Conservation (phyloP, 1,140 invertebrate genomes). For the Meloidogyne floridensis region DNA sequence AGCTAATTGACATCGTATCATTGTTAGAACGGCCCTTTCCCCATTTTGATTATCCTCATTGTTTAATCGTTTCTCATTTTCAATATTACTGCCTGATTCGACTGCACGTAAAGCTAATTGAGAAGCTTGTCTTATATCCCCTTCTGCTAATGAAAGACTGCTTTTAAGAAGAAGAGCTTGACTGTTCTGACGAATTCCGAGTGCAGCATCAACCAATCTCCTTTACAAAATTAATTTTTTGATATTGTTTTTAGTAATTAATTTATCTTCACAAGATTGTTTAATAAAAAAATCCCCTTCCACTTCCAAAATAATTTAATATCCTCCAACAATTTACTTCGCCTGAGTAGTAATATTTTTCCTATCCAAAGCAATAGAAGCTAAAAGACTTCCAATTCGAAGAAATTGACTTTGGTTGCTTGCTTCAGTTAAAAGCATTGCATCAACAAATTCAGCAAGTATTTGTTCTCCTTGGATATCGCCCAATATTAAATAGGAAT, state of each 20-base stretch:
- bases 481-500: conserved; percentile 33
- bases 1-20: conserved; percentile 45
- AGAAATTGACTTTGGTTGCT: conserved; percentile 27
- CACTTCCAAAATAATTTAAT: too few relatives aligned
- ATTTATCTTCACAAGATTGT: too few relatives aligned
- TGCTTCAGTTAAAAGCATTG: conserved; percentile 34
- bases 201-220: conserved; percentile 42
- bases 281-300: too few relatives aligned
- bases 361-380: conserved; percentile 40
- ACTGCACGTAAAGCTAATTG: conserved; percentile 47
- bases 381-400: conserved; percentile 34
- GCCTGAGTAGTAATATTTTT: conserved; percentile 32
- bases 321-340: conserved; percentile 21
- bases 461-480: conserved; percentile 32
- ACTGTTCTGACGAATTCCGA: conserved; percentile 17
- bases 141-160: conserved; percentile 39
- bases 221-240: conserved; percentile 1
- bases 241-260: too few relatives aligned
- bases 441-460: conserved; percentile 41
- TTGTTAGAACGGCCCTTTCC: conserved; percentile 33
- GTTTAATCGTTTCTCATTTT: not conserved
- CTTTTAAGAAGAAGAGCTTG: conserved; percentile 33
- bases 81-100: conserved; percentile 17
- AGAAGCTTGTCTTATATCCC: conserved; percentile 35
- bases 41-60: conserved; percentile 30